These are phyloP conservation scores for Pararge aegeria DNA, from an alignment of 1,140 invertebrate species.

Conservation along the genomic window DNA sequence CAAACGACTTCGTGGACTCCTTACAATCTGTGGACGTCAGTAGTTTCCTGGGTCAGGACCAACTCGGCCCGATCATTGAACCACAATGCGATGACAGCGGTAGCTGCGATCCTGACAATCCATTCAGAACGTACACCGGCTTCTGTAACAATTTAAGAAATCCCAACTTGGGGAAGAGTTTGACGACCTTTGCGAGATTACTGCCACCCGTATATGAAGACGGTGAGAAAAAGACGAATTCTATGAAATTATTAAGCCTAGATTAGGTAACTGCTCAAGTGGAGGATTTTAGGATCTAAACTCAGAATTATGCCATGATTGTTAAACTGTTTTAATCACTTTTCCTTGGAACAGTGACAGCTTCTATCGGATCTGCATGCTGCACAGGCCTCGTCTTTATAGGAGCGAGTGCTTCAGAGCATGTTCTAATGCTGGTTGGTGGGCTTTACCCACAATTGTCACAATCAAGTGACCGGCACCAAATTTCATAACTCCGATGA, in stretches of 20 bases:
- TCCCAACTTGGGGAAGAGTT: constrained; percentile 90
- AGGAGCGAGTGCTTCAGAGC: too few relatives aligned
- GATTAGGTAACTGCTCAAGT: too few relatives aligned
- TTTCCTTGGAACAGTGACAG: too few relatives aligned
- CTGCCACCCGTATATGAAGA: constrained; percentile 94
- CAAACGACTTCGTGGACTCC: constrained; percentile 85
- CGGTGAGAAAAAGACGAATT: constrained; percentile 74
- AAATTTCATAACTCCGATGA: too few relatives aligned
- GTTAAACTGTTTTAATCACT: too few relatives aligned
- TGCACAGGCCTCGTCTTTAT: too few relatives aligned
- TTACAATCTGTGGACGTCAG: constrained; percentile 88
- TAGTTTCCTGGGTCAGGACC: constrained; percentile 78
- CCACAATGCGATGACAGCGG: constrained; percentile 84
- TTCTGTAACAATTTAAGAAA: constrained; percentile 95
- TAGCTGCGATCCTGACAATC: constrained; percentile 89
- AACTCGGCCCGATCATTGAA: constrained; percentile 75
- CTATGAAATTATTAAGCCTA: not conserved
- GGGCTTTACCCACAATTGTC: too few relatives aligned
- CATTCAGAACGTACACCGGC: constrained; percentile 91
- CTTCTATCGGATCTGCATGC: too few relatives aligned
- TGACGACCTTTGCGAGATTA: constrained; percentile 92
- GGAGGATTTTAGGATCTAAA: too few relatives aligned
- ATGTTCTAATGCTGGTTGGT: too few relatives aligned
- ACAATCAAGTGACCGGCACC: too few relatives aligned
- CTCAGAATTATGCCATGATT: too few relatives aligned